A percentile compares a stretch with the other conserved stretches of the same genome.
Conservation (phyloP, 2,888 invertebrate genomes). For the Aspidapion aeneum region DNA sequence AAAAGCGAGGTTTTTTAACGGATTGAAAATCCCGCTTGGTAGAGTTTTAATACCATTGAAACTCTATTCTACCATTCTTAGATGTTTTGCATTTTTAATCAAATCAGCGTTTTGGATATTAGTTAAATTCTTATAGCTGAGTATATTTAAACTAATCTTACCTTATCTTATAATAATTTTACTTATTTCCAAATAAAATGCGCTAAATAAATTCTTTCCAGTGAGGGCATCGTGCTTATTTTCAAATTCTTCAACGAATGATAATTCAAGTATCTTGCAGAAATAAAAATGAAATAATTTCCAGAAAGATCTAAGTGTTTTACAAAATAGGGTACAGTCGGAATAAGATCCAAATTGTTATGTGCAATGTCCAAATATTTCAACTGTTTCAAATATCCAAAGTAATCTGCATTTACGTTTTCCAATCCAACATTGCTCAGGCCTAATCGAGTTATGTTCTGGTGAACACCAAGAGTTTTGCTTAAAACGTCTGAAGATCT, state of each 20-base stretch:
- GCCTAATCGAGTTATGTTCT: constrained; percentile 48
- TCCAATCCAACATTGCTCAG: constrained; percentile 51
- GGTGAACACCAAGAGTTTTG: constrained; percentile 47
- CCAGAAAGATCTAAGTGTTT: constrained; percentile 61
- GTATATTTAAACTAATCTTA: no score
- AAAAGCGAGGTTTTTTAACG: constrained; percentile 49
- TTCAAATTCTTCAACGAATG: constrained; percentile 53
- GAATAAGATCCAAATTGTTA: constrained; percentile 55
- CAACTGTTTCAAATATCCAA: constrained; percentile 44
- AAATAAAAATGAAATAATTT: constrained; percentile 53
- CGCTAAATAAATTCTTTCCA: no score
- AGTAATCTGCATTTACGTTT: constrained; percentile 37
- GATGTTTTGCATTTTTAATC: constrained; percentile 47
- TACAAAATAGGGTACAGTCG: constrained; percentile 55
- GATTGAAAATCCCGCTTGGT: constrained; percentile 49
- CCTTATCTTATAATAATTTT: no score
- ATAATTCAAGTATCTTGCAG: constrained; percentile 52
- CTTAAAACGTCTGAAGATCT: constrained; percentile 29
- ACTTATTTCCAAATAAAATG: no score
- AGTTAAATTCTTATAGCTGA: constrained; percentile 55
- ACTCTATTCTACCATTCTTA: constrained; percentile 54
- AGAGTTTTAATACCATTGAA: constrained; percentile 49
- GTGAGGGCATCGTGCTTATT: constrained; percentile 53
- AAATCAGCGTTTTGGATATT: constrained; percentile 47
- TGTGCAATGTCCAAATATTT: constrained; percentile 50